These are phyloP conservation scores for Corythornis cristatus DNA, from an alignment of 2,113 vertebrate genomes.

Conservation along the genomic window DNA sequence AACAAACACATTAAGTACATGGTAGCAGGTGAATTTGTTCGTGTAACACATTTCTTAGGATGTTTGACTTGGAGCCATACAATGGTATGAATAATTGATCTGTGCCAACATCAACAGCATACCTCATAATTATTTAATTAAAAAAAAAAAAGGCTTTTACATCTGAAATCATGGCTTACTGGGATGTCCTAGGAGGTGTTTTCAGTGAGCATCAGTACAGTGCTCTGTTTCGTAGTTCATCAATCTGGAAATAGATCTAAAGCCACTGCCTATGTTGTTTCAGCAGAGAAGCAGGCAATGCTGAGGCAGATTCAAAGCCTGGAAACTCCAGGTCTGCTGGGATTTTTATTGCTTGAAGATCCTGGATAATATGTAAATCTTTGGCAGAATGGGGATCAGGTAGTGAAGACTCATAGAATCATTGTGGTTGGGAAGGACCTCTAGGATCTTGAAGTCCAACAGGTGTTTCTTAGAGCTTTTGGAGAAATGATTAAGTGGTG, in stretches of 20 bases:
- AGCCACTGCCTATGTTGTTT: neutral
- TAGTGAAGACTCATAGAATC: neutral
- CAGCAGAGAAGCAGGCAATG: neutral
- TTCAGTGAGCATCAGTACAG: neutral
- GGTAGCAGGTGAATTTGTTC: neutral
- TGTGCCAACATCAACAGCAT: slow-evolving; percentile 55
- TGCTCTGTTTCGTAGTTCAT: neutral
- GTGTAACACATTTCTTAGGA: slow-evolving; percentile 2
- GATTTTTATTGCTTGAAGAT: neutral
- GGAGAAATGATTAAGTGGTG: neutral
- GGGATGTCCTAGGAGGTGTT: neutral
- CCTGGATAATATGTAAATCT: neutral
- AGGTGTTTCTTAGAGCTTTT: neutral
- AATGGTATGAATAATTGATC: slow-evolving; percentile 46
- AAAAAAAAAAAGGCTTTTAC: neutral
- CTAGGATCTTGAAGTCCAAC: too few species aligned
- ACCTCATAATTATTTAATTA: slow-evolving; percentile 41
- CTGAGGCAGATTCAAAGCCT: neutral
- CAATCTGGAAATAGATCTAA: neutral
- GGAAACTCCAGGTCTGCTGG: neutral
- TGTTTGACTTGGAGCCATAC: slow-evolving; percentile 35
- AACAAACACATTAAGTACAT: neutral
- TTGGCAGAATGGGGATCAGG: neutral
- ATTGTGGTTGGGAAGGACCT: too few species aligned
- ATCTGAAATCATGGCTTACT: neutral